phyloP scores from a whole-genome alignment of 2,113 vertebrate species.

The Spea multiplicata region DNA sequence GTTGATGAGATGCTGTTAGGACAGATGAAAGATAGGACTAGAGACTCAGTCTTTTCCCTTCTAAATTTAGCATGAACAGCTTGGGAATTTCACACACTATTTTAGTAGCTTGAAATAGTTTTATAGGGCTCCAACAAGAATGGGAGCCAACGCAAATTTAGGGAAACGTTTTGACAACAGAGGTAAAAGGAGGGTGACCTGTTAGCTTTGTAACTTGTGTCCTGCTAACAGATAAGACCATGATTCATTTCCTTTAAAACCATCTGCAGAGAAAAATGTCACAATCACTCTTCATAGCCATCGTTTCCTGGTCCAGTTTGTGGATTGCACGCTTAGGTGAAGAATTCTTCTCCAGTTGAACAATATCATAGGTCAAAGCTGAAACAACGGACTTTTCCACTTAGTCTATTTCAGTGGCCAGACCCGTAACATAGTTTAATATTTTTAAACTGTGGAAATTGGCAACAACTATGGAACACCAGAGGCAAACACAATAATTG shows the following conservation, averaged over 20 bases:
- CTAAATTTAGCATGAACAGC: slow-evolving; percentile 33
- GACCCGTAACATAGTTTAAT: slow-evolving; percentile 11
- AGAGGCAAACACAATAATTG: slow-evolving; percentile 9
- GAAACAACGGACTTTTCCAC: slow-evolving; percentile 35
- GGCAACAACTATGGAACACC: slow-evolving; percentile 2
- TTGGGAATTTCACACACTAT: slow-evolving; percentile 41
- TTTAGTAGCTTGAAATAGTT: slow-evolving; percentile 42
- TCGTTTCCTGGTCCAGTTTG: slow-evolving; percentile 25
- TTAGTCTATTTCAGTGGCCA: neutral
- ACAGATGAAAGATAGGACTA: slow-evolving; percentile 20
- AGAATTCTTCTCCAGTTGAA: slow-evolving; percentile 34
- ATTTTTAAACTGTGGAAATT: slow-evolving; percentile 25
- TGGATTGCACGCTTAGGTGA: slow-evolving; percentile 38
- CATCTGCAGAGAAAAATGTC: slow-evolving; percentile 40
- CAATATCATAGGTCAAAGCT: slow-evolving; percentile 36
- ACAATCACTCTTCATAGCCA: slow-evolving; percentile 16
- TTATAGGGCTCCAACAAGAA: slow-evolving; percentile 30
- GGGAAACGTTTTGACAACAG: slow-evolving; percentile 37
- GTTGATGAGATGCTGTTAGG: neutral
- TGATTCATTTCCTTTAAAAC: slow-evolving; percentile 45
- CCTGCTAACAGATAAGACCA: slow-evolving; percentile 46
- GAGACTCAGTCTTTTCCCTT: slow-evolving; percentile 4
- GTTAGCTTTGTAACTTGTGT: slow-evolving; percentile 34
- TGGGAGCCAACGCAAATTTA: slow-evolving; percentile 25
- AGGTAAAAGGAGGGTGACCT: slow-evolving; percentile 25